Percentiles rank a stretch among this genome's conserved stretches.
These are phyloP conservation scores for Chlorospingus flavigularis DNA, from an alignment of 2,797 vertebrate species.

Conservation along the genomic window DNA sequence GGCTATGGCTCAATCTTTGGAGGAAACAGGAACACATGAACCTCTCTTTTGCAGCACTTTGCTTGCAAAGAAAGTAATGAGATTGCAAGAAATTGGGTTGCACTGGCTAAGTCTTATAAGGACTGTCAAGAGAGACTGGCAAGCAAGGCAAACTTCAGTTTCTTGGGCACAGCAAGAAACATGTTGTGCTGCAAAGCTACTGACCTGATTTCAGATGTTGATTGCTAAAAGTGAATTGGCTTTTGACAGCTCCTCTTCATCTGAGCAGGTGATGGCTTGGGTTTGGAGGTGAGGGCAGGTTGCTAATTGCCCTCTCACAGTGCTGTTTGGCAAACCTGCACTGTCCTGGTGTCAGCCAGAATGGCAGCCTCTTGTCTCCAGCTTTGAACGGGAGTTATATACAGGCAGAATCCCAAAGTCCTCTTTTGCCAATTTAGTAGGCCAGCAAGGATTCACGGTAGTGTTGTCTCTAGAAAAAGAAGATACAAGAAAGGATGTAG, in stretches of 20 bases:
- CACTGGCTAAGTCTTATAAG: neutral
- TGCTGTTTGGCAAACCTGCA: neutral
- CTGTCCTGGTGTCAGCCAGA: neutral
- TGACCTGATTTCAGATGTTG: conserved; percentile 27
- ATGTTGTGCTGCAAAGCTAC: neutral
- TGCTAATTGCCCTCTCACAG: conserved; percentile 1
- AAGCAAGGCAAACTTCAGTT: neutral
- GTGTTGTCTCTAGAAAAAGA: neutral
- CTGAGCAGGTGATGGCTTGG: neutral
- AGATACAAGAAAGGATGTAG: neutral
- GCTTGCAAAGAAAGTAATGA: neutral
- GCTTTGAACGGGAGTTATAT: neutral
- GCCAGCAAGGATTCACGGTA: neutral
- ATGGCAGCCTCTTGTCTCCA: neutral
- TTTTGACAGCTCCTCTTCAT: conserved; percentile 47
- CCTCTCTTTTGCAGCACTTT: neutral
- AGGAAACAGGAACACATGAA: neutral
- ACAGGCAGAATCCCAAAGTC: neutral
- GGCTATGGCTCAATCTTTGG: neutral
- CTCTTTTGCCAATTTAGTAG: neutral
- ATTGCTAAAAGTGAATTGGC: neutral
- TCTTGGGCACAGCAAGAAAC: neutral
- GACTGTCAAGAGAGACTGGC: neutral
- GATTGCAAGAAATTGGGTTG: neutral
- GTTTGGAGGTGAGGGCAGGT: neutral